Evolutionary conservation across 2,888 invertebrate species (phyloP), one percentile per base, ranked within the genome.

Genomic region (Calliphora vomitoria): DNA sequence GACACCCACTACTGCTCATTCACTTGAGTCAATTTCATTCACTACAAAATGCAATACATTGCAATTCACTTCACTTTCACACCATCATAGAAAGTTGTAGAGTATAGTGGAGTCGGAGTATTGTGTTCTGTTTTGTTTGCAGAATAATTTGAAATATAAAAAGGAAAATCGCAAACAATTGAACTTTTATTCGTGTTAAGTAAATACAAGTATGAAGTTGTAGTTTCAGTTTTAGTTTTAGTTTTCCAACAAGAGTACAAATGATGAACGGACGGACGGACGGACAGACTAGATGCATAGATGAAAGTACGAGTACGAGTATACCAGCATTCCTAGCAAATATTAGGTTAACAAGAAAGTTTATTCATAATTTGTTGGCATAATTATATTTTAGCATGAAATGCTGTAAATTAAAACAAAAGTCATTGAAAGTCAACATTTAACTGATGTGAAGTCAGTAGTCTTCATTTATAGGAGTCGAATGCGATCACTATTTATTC

Each of bases 171-270:
- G 47, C 66, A 66, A 72, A 74, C 78, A 79, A 74, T 74, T 84
- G 72, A 79, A 84, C 74, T 79, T 74, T 66, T 74, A 74, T 60
- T 84, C 74, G 50, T 69, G 69, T 71, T 79, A 66, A 72, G 35
- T 72, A 79, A 69, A 69, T 74, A 58, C 66, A 74, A 82, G 35
- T 44, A 41, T 81, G 44, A 58, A 72, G 55, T 55, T 44, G 58
- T 55, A 35, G 58, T 47, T 74, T 55, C 25, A 80, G 11, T 38
- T 58, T 58, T 18, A 80, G 11, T 38, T 58, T 58, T 18, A 15
- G 15, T 47, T 47, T 81, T 66, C 20, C 20, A 68, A 35, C 38
- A 58, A 69, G 15, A 13, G n/a, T n/a, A 47, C 8, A 47, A 41
- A 55, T 35, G 58, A 38, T 25, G 53, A 11, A 18, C 0, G 50